Evolutionary conservation across 2,888 invertebrate species (phyloP), one percentile per base, ranked within the genome.

Genomic region (Omphaloscelis lunosa): DNA sequence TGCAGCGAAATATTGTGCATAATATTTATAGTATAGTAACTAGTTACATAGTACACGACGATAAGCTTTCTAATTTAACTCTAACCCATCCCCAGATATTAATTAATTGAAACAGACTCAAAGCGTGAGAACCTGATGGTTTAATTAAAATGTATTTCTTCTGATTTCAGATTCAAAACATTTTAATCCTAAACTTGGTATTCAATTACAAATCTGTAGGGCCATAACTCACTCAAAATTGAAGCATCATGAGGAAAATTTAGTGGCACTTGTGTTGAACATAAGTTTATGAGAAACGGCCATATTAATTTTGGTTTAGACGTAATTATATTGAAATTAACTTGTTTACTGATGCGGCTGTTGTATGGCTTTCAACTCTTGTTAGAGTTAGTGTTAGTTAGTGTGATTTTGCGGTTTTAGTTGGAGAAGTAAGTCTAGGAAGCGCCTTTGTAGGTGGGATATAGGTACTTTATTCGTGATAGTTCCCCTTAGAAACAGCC

Each of bases 271-370:
- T 76, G 73, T 76, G 86, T 82, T 85, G 41, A 74, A 75, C 58
- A 56, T 62, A 86, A 88, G 67, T 80, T 87, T 78, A 79, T 87
- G 89, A 88, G 86, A 67, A 85, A 89, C 80, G 84, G 63, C 79
- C 74, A 65, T 86, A 89, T 88, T 88, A 88, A 88, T 89, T 84
- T 80, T 82, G 76, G 88, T 84, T 89, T 82, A 86, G 76, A 79
- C 59, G 79, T 82, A 84, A 88, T 88, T 88, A 77, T 82, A 88
- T 75, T 80, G 82, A 77, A 88, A 86, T 89, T 86, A 89, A 88
- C 80, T 80, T 80, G 89, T 81, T 86, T 81, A 68, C 48, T 86
- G 75, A 77, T 74, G 81, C 69, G 75, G 51, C 65, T 59, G 68
- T 51, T 66, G 73, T 61, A 62, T 27, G 71, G 39, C 27, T 39